Percentiles rank a stretch among this genome's conserved stretches.
phyloP scores from a whole-genome alignment of 2,888 invertebrate genomes.

The Smittia sp. region DNA sequence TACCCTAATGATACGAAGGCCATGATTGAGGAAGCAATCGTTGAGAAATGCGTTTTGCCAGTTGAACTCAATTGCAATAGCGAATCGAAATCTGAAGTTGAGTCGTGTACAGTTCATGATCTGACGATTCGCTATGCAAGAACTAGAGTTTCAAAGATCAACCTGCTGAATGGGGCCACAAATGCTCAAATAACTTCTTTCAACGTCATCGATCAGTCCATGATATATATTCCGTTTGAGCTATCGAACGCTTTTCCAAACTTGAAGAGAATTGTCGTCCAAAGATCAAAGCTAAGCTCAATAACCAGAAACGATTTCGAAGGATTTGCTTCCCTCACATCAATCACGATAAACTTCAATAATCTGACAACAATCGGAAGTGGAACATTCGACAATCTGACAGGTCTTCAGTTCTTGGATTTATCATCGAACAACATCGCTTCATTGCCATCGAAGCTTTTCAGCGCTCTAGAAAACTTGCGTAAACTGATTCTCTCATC shows the following conservation, averaged over 20 bases:
- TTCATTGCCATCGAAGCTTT: not conserved
- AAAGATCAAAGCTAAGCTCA: not conserved
- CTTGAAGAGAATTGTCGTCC: not conserved
- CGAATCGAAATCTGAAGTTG: not conserved
- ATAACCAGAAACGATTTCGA: not conserved
- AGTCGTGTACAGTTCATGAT: not conserved
- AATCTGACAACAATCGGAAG: not conserved
- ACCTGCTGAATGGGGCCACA: not conserved
- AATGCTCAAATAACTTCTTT: not conserved
- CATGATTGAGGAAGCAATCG: not conserved
- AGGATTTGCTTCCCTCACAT: not conserved
- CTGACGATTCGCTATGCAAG: not conserved
- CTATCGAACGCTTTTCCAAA: not conserved
- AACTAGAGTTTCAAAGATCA: not conserved
- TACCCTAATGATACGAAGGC: not conserved
- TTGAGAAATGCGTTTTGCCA: not conserved
- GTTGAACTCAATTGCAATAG: not conserved
- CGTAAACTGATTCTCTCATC: not conserved
- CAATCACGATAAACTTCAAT: not conserved
- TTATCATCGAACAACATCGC: not conserved
- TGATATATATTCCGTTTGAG: too few species aligned
- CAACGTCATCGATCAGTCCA: not conserved
- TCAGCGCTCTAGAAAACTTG: not conserved
- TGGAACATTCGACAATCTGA: not conserved
- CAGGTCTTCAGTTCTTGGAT: not conserved